A percentile compares a stretch with the other conserved stretches of the same genome.
Evolutionary conservation across 2,888 invertebrate species (phyloP).

Genomic region (Brachyptera putata): DNA sequence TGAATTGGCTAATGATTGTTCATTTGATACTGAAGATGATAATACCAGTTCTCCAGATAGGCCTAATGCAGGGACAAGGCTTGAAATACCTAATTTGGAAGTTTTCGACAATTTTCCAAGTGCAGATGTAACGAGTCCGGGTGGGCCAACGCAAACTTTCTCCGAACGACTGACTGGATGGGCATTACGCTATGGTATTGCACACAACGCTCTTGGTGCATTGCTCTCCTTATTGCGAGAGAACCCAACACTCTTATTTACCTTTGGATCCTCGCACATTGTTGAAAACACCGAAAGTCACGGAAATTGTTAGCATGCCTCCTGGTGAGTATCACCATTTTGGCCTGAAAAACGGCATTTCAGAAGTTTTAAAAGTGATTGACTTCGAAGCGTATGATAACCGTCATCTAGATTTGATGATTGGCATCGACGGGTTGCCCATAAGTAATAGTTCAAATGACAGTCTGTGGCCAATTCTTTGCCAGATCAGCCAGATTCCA

Average conservation of each 20-base stretch:
- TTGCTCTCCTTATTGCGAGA: too few relatives aligned
- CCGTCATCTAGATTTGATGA: neutral
- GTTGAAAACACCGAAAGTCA: neutral
- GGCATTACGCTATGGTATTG: too few relatives aligned
- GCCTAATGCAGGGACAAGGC: too few relatives aligned
- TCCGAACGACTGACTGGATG: too few relatives aligned
- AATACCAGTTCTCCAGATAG: too few relatives aligned
- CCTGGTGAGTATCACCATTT: neutral
- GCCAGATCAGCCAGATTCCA: neutral
- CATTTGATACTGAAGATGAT: too few relatives aligned
- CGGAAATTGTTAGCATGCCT: neutral
- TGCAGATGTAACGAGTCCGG: too few relatives aligned
- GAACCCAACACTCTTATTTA: neutral
- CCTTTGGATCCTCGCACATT: slow-evolving; percentile 1
- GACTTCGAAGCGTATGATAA: neutral
- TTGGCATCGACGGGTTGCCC: slow-evolving; percentile 3
- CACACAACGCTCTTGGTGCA: too few relatives aligned
- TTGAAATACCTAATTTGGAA: too few relatives aligned
- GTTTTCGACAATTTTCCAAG: too few relatives aligned
- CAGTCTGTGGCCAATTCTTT: slow-evolving; percentile 5
- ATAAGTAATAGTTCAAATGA: neutral
- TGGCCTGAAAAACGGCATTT: neutral
- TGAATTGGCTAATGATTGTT: too few relatives aligned
- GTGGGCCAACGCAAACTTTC: too few relatives aligned
- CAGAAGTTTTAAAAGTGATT: neutral